phyloP scores from a whole-genome alignment of 2,113 vertebrate genomes.

The Xerus inauris region DNA sequence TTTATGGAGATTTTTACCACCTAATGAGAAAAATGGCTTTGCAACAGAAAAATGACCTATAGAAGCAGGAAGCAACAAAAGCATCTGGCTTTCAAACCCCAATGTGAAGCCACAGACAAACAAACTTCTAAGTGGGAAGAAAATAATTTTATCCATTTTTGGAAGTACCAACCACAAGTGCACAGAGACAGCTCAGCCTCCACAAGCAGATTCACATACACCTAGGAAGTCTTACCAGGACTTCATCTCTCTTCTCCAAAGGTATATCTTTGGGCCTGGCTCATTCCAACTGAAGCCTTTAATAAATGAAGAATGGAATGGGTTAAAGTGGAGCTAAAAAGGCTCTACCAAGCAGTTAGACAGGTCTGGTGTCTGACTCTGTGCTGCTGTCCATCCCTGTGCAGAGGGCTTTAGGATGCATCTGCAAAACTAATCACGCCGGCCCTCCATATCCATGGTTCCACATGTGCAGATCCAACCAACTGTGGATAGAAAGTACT shows the following conservation, averaged over 20 bases:
- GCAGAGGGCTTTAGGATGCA: not conserved
- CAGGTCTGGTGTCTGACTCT: slow-evolving; percentile 3
- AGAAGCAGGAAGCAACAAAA: slow-evolving; percentile 65
- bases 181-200: slow-evolving; percentile 77
- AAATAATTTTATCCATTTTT: slow-evolving; percentile 47
- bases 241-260: slow-evolving; percentile 80
- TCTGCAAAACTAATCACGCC: not conserved
- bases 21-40: slow-evolving; percentile 68
- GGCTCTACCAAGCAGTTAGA: slow-evolving; percentile 55
- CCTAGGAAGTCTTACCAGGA: slow-evolving; percentile 82
- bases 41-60: slow-evolving; percentile 76
- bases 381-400: not conserved
- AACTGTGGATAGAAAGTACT: not conserved
- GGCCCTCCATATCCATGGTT: not conserved
- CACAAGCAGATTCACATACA: slow-evolving; percentile 73
- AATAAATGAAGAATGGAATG: slow-evolving; percentile 82
- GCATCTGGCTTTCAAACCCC: slow-evolving; percentile 61
- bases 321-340: slow-evolving; percentile 63
- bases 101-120: slow-evolving; percentile 67
- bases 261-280: slow-evolving; percentile 82
- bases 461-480: not conserved
- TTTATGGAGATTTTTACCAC: slow-evolving; percentile 46
- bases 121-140: slow-evolving; percentile 67
- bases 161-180: slow-evolving; percentile 71
- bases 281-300: slow-evolving; percentile 80